A percentile compares a stretch with the other conserved stretches of the same genome.
These are phyloP conservation scores for Eueremaeus valkanovi DNA, from an alignment of 2,888 invertebrate genomes.

Conservation along the genomic window DNA sequence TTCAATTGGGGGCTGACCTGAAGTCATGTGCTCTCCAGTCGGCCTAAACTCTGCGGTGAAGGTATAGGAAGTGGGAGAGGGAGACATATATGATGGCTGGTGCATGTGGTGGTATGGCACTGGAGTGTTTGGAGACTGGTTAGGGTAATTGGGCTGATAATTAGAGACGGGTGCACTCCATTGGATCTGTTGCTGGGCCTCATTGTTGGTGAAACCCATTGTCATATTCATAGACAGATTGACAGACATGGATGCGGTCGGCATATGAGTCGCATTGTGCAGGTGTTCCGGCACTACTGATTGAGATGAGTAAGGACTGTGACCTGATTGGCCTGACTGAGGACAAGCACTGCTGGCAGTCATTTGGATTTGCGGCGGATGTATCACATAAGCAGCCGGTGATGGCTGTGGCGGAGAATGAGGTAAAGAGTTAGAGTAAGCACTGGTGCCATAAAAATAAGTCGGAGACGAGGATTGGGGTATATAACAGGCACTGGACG, in stretches of 20 bases:
- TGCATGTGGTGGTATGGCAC: neutral
- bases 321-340: constrained; percentile 14
- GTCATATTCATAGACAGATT: constrained; percentile 98
- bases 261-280: neutral
- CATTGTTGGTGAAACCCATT: constrained; percentile 62
- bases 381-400: constrained; percentile 30
- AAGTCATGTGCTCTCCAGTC: constrained; percentile 53
- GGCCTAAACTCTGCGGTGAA: constrained; percentile 76
- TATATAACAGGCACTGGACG: neutral
- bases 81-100: constrained; percentile 20
- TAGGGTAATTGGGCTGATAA: neutral
- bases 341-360: neutral
- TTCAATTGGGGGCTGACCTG: constrained; percentile 41
- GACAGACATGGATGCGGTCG: constrained; percentile 74
- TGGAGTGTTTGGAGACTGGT: neutral
- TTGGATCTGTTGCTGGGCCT: constrained; percentile 4
- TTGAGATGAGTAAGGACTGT: constrained; percentile 50
- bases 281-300: constrained; percentile 50
- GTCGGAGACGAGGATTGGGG: constrained; percentile 6
- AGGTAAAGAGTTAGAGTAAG: neutral
- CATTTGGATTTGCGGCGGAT: constrained; percentile 27
- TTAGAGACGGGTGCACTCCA: constrained; percentile 21
- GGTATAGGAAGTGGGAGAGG: constrained; percentile 61
- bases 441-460: constrained; percentile 12
- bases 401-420: constrained; percentile 20